A percentile compares a stretch with the other conserved stretches of the same genome.
Conservation (phyloP, 2,113 vertebrate genomes). For the Bubo bubo region DNA sequence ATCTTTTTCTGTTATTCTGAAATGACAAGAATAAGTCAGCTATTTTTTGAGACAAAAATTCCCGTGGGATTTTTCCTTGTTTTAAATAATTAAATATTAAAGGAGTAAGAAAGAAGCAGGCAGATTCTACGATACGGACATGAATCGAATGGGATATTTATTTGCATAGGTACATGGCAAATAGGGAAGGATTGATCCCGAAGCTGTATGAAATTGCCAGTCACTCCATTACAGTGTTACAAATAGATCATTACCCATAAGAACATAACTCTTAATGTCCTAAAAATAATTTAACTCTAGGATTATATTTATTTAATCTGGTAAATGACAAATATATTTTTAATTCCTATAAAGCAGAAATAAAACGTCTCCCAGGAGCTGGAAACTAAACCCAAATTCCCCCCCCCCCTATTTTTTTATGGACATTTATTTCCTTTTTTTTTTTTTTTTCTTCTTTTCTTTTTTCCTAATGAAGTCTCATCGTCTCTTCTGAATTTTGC, state of each 20-base stretch:
- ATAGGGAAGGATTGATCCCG: neutral
- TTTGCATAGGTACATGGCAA: conserved; percentile 47
- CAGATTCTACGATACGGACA: neutral
- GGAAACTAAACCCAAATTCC: conserved; percentile 38
- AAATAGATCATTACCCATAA: conserved; percentile 10
- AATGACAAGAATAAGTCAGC: conserved; percentile 19
- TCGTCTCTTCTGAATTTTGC: neutral
- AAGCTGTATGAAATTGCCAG: conserved; percentile 25
- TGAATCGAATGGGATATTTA: conserved; percentile 34
- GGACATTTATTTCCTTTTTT: neutral
- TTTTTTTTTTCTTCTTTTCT: neutral
- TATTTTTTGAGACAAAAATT: conserved; percentile 39
- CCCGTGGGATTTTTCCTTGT: neutral
- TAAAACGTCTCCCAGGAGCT: conserved; percentile 53
- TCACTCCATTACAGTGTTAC: conserved; percentile 40
- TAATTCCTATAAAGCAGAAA: conserved; percentile 70
- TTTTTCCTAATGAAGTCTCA: conserved; percentile 18
- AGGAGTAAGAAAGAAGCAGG: conserved; percentile 16
- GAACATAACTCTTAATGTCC: neutral
- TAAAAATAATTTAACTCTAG: conserved; percentile 46
- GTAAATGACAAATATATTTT: conserved; percentile 22
- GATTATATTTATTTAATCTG: conserved; percentile 52
- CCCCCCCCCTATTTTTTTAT: neutral
- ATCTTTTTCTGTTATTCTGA: conserved; percentile 8
- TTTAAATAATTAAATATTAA: conserved; percentile 65